phyloP scores from a whole-genome alignment of 2,888 invertebrate species.

The Daptonema setosum region DNA sequence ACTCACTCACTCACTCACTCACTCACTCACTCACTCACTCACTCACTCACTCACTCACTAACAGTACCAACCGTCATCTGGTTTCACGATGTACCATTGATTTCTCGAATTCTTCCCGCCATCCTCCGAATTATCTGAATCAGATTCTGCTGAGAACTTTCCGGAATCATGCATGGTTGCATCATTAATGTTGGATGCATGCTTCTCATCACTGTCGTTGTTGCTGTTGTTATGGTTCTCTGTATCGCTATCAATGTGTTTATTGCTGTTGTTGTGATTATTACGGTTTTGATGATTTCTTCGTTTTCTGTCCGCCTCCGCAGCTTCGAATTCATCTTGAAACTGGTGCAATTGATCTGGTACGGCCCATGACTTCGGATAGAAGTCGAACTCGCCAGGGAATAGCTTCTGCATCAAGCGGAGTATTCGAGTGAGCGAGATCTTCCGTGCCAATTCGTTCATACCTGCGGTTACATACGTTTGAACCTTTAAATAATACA shows the following conservation, averaged over 20 bases:
- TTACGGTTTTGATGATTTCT: neutral
- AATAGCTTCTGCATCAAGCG: conserved; percentile 31
- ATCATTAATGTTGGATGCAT: too few species aligned
- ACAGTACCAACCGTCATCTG: conserved; percentile 30
- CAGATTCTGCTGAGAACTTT: conserved; percentile 15
- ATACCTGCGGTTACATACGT: conserved; percentile 32
- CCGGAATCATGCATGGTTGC: too few species aligned
- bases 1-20: too few species aligned
- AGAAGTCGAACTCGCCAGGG: conserved; percentile 33
- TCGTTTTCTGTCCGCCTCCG: neutral
- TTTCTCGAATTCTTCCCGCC: conserved; percentile 11
- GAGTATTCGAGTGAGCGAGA: conserved; percentile 31
- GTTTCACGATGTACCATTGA: conserved; percentile 33
- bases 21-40: too few species aligned
- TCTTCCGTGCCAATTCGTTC: conserved; percentile 32
- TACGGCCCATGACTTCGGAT: conserved; percentile 34
- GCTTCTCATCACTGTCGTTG: too few species aligned
- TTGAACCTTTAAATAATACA: too few species aligned
- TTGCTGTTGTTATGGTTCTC: too few species aligned
- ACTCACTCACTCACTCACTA: too few species aligned
- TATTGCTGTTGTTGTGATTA: too few species aligned
- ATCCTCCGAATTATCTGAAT: neutral
- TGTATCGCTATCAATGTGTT: too few species aligned
- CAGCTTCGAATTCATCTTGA: conserved; percentile 10
- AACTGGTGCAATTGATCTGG: conserved; percentile 31